Base-by-base conservation (phyloP, 2,797 vertebrate species). In the Sebastes minor region DNA sequence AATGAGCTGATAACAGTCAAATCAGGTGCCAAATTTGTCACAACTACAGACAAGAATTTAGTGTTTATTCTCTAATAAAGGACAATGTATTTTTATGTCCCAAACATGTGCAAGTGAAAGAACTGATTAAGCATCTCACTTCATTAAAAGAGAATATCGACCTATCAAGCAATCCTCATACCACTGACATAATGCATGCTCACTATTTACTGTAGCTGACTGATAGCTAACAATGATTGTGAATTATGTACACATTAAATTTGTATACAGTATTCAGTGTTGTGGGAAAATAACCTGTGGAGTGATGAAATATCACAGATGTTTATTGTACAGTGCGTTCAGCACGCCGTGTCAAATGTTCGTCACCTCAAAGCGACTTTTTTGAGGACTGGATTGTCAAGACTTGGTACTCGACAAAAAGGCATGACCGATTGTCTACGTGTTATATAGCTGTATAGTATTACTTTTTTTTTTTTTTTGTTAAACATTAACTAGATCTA, bases 401-500 rank as follows among this genome's bases (percentile, higher is more conserved):
- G 85, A 90, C 85, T 90, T 90, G 94, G 94, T 95, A 96, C 95
- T 93, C 81, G 66, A 92, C 87, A 88, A 84, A 85, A 91, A 87
- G 87, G 84, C 89, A 80, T 78, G 84, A 83, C 65, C 35, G 55
- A 78, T 76, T 83, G 80, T 93, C 90, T 87, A 82, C 84, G 23
- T 94, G 90, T 88, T 80, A 87, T 90, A 93, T 92, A 93, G 93
- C 87, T 96, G 95, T 96, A 95, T 95, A 95, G 92, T 88, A 86
- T 92, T 96, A 94, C 89, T 93, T 92, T 94, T 87, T 83, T 84
- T 23, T 84, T 85, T 79, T 25, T 23, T 86, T 81, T 80, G 60
- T 78, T 85, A 94, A 94, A 89, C 71, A 86, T 94, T 91, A 89
- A 92, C 89, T 95, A 93, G 91, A 87, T 90, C 64, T 92, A 85